Evolutionary conservation across 1,140 invertebrate genomes (phyloP).

Genomic region (Sycophila sp.): DNA sequence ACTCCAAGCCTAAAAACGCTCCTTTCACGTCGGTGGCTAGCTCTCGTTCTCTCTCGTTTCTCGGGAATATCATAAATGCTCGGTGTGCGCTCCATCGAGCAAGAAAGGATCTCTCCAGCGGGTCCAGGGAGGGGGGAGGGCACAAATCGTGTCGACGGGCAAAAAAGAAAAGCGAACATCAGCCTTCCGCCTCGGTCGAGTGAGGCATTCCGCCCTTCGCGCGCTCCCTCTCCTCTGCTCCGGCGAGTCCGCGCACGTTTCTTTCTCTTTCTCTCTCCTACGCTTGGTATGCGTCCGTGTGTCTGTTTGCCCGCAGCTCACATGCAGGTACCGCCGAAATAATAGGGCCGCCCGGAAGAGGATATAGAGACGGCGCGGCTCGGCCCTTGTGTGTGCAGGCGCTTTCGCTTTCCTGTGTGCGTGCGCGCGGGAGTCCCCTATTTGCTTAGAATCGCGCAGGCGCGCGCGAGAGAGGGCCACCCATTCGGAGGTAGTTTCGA

Average conservation of each 20-base stretch:
- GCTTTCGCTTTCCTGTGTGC: no score
- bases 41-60: neutral
- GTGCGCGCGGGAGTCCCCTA: conserved; percentile 14
- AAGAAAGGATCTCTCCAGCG: no score
- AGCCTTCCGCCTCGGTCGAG: neutral
- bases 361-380: neutral
- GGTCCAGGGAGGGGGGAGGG: no score
- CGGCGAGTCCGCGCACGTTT: neutral
- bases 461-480: neutral
- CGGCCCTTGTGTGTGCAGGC: no score
- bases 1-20: no score
- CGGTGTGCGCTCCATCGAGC: no score
- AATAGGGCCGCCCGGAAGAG: neutral
- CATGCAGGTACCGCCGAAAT: conserved; percentile 30
- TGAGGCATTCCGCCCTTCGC: neutral
- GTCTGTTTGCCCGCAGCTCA: neutral
- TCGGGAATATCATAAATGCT: neutral
- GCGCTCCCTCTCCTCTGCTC: neutral
- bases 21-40: no score
- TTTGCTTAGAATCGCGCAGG: conserved; percentile 26
- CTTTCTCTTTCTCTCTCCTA: neutral
- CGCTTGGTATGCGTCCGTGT: neutral
- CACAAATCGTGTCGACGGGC: no score
- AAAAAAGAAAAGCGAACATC: neutral
- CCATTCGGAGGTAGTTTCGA: neutral